Percentiles rank a stretch among this genome's conserved stretches.
These are phyloP conservation scores for Episyrphus balteatus DNA, from an alignment of 1,140 invertebrate species.

Conservation along the genomic window DNA sequence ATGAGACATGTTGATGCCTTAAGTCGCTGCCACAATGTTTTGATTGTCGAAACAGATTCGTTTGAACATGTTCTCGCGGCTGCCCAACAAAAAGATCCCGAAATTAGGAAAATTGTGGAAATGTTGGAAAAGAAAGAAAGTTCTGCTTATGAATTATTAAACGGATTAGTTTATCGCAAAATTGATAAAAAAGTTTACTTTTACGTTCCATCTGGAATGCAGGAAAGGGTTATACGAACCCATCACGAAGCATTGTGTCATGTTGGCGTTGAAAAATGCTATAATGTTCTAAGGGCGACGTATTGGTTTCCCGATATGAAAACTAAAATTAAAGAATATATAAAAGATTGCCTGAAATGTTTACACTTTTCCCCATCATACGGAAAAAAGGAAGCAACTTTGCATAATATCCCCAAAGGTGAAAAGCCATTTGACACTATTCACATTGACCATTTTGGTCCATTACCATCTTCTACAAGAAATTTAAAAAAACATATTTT, in stretches of 20 bases:
- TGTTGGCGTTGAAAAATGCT: no score
- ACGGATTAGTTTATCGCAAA: no score
- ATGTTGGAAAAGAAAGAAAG: no score
- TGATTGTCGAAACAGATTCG: not conserved
- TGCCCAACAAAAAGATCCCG: not conserved
- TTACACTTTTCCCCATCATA: slow-evolving; percentile 11
- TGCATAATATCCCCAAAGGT: no score
- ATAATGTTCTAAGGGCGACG: no score
- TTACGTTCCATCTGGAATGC: no score
- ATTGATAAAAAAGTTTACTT: no score
- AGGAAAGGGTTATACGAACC: no score
- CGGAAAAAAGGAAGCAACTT: slow-evolving; percentile 11
- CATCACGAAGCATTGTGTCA: no score
- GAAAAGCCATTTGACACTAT: slow-evolving; percentile 20
- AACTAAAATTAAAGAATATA: slow-evolving; percentile 12
- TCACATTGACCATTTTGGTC: slow-evolving; percentile 25
- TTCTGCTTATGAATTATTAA: no score
- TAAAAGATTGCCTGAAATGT: slow-evolving; percentile 16
- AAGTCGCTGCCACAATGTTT: slow-evolving; percentile 7
- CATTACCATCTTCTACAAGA: slow-evolving; percentile 16
- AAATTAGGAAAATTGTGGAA: not conserved
- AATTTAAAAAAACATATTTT: no score
- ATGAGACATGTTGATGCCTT: slow-evolving; percentile 24
- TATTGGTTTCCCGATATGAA: no score
- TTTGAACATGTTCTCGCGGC: not conserved